Evolutionary conservation across 2,113 vertebrate species (phyloP).

Genomic region (Passer montanus): DNA sequence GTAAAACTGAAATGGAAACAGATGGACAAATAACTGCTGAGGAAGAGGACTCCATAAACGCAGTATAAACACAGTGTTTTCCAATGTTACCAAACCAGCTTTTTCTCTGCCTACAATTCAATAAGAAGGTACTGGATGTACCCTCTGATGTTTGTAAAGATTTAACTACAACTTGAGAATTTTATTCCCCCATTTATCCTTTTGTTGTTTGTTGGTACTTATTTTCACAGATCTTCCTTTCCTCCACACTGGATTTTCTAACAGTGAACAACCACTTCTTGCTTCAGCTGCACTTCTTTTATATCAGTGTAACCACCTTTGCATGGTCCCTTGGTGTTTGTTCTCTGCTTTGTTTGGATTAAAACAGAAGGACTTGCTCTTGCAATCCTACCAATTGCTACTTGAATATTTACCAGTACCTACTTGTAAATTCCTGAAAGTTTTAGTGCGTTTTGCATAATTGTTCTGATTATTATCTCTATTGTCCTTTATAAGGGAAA

Average conservation of each 20-base stretch:
- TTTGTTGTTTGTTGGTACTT: slow-evolving; percentile 33
- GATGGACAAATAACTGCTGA: not conserved
- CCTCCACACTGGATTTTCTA: not conserved
- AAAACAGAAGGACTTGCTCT: slow-evolving; percentile 7
- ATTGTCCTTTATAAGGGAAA: slow-evolving; percentile 13
- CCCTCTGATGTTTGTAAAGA: not conserved
- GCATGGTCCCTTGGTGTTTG: not conserved
- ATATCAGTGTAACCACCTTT: not conserved
- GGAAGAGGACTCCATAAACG: not conserved
- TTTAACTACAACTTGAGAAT: not conserved
- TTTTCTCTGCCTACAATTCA: not conserved
- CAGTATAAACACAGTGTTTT: not conserved
- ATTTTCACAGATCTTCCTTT: slow-evolving; percentile 38
- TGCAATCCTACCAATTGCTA: not conserved
- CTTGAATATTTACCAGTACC: slow-evolving; percentile 32
- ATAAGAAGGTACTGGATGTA: not conserved
- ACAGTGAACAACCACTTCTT: not conserved
- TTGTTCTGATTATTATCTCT: slow-evolving; percentile 20
- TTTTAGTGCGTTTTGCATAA: slow-evolving; percentile 16
- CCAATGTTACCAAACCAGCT: not conserved
- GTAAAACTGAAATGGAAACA: not conserved
- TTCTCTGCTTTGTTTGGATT: slow-evolving; percentile 34
- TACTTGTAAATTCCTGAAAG: slow-evolving; percentile 39
- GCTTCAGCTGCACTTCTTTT: not conserved
- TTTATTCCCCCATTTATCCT: slow-evolving; percentile 10